Conservation (phyloP, 1,140 invertebrate species). For the Diorhabda carinulata region DNA sequence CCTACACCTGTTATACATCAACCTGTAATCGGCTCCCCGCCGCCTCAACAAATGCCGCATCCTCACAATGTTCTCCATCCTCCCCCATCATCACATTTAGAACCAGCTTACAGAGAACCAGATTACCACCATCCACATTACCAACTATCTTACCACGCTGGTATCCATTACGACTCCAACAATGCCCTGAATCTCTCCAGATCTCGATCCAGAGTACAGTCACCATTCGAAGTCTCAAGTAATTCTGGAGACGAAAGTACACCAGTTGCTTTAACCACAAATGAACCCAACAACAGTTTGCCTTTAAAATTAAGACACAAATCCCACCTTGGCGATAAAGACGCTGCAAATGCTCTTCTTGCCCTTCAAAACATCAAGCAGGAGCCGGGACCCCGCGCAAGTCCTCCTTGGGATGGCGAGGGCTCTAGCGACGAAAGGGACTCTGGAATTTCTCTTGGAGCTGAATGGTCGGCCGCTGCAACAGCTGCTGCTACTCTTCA, state of each 20-base stretch:
- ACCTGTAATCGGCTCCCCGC: slow-evolving; percentile 49
- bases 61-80: slow-evolving; percentile 33
- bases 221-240: slow-evolving; percentile 66
- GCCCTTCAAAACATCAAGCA: slow-evolving; percentile 79
- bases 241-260: slow-evolving; percentile 67
- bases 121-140: slow-evolving; percentile 42
- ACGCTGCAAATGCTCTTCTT: slow-evolving; percentile 72
- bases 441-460: slow-evolving; percentile 78
- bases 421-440: slow-evolving; percentile 84
- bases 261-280: slow-evolving; percentile 47
- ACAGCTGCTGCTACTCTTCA: slow-evolving; percentile 42
- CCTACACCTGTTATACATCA: slow-evolving; percentile 66
- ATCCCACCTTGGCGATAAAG: slow-evolving; percentile 82
- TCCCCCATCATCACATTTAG: slow-evolving; percentile 41
- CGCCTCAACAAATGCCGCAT: slow-evolving; percentile 48
- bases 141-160: slow-evolving; percentile 35
- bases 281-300: slow-evolving; percentile 59
- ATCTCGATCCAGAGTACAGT: slow-evolving; percentile 50
- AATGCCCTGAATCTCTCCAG: slow-evolving; percentile 64
- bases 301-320: slow-evolving; percentile 90
- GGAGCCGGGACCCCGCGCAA: slow-evolving; percentile 69
- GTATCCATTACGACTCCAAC: slow-evolving; percentile 52
- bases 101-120: slow-evolving; percentile 44
- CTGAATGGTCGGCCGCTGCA: slow-evolving; percentile 57
- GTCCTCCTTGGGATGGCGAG: slow-evolving; percentile 77